Evolutionary conservation across 2,797 vertebrate species (phyloP).

Genomic region (Emys orbicularis): DNA sequence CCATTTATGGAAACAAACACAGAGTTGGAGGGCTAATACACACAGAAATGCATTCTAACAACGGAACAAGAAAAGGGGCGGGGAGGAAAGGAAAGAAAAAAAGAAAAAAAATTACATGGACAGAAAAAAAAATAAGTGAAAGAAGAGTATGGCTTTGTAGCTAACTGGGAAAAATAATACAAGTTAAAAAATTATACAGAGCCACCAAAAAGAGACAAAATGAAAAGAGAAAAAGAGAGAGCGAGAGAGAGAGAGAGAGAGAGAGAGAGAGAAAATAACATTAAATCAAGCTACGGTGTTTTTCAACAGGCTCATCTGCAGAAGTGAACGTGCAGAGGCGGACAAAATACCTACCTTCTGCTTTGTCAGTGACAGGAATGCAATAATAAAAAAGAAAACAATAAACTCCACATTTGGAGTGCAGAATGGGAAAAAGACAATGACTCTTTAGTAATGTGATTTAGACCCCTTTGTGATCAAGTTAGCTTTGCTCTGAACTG

Average conservation of each 20-base stretch:
- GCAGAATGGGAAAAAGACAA: slow-evolving; percentile 96
- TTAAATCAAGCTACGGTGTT: slow-evolving; percentile 99
- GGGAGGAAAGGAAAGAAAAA: slow-evolving; percentile 75
- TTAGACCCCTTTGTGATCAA: slow-evolving; percentile 87
- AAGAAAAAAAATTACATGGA: slow-evolving; percentile 83
- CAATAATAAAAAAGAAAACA: slow-evolving; percentile 97
- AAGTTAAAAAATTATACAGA: slow-evolving; percentile 78
- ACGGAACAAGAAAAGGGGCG: slow-evolving; percentile 79
- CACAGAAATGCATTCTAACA: slow-evolving; percentile 93
- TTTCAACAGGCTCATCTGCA: slow-evolving; percentile 98
- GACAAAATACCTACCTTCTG: slow-evolving; percentile 98
- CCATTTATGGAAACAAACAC: slow-evolving; percentile 69
- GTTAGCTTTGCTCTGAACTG: slow-evolving; percentile 75
- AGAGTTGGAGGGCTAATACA: slow-evolving; percentile 86
- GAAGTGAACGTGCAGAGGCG: slow-evolving; percentile 97
- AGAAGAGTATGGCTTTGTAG: slow-evolving; percentile 79
- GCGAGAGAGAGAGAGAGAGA: slow-evolving; percentile 59
- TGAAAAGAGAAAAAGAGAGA: slow-evolving; percentile 64
- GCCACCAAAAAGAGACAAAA: slow-evolving; percentile 81
- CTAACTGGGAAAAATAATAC: slow-evolving; percentile 82
- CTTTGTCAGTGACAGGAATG: slow-evolving; percentile 97
- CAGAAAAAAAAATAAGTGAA: slow-evolving; percentile 75
- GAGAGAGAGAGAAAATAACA: slow-evolving; percentile 85
- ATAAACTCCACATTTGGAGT: slow-evolving; percentile 96
- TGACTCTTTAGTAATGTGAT: slow-evolving; percentile 95